These are phyloP conservation scores for Solenopsis fugax DNA, from an alignment of 1,140 invertebrate genomes.

Conservation along the genomic window DNA sequence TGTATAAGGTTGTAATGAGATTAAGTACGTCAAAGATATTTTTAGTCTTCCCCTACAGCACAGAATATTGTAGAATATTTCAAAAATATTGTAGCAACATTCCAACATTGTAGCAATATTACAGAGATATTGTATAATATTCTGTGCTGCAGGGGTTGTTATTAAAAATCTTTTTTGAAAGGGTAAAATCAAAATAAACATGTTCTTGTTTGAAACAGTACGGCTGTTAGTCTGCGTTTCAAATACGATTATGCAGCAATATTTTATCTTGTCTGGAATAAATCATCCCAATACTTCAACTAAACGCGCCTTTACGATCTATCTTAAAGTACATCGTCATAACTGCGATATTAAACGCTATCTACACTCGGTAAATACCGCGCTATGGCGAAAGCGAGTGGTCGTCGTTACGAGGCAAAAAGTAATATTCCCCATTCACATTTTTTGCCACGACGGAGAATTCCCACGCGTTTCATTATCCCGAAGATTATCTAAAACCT, in stretches of 20 bases:
- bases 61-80: too few species aligned
- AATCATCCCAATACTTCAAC: conserved; percentile 22
- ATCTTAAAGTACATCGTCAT: not conserved
- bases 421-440: conserved; percentile 34
- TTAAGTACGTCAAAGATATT: too few species aligned
- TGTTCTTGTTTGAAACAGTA: not conserved
- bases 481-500: conserved; percentile 51
- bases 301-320: not conserved
- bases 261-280: not conserved
- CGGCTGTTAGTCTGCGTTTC: not conserved
- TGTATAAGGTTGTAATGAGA: too few species aligned
- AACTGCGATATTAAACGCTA: conserved; percentile 35
- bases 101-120: too few species aligned
- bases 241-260: not conserved
- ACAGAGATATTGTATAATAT: too few species aligned
- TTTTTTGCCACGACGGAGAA: not conserved
- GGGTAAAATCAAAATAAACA: not conserved
- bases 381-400: conserved; percentile 8
- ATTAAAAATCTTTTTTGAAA: too few species aligned
- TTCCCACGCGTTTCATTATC: conserved; percentile 45
- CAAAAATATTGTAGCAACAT: too few species aligned
- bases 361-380: conserved; percentile 23
- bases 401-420: not conserved
- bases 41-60: too few species aligned
- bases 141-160: too few species aligned